Evolutionary conservation across 2,113 vertebrate species (phyloP), one percentile per base, ranked within the genome.

Genomic region (Percina caprodes): DNA sequence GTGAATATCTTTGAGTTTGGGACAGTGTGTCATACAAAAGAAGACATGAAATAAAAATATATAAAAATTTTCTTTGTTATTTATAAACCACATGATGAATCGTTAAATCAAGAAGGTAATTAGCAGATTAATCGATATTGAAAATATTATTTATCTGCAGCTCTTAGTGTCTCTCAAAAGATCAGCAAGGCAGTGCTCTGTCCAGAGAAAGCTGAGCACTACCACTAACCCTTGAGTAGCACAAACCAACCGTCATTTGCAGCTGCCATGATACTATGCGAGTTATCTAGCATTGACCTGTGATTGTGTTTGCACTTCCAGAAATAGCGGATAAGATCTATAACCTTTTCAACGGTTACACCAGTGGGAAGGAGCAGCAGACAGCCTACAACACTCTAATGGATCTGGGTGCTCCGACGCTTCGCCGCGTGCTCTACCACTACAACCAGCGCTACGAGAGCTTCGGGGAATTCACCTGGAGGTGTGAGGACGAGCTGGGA

Each of bases 241-340:
- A 81, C n/a, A 12, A 59, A 16, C 52, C 45, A 46, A 67, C 45
- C 16, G 39, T 49, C 12, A 35, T 30, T 52, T 39, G 54, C 18
- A 14, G 45, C 46, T 33, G 3, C 30, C 58, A n/a, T 58, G 18
- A 16, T 10, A 10, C 13, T 62, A 2, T 13, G 6, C 4, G 5
- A 60, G 5, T n/a, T 12, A 7, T 23, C 26, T 19, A 1, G 11
- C 9, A n/a, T 48, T 75, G 46, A 74, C 24, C 45, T 13, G 5
- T 49, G n/a, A 51, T 59, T 76, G 14, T 67, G 21, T 73, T 12
- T 77, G 0, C n/a, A 21, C 6, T 75, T 83, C 16, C 90, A 99
- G 98, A 99, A 95, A 97, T 99, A 80, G 96, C 98, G 7, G 98
- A 99, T 89, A 99, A 99, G 93, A 99, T 99, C 94, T 99, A 99